Evolutionary conservation across 1,140 invertebrate genomes (phyloP).

Genomic region (Drosophila tristis): DNA sequence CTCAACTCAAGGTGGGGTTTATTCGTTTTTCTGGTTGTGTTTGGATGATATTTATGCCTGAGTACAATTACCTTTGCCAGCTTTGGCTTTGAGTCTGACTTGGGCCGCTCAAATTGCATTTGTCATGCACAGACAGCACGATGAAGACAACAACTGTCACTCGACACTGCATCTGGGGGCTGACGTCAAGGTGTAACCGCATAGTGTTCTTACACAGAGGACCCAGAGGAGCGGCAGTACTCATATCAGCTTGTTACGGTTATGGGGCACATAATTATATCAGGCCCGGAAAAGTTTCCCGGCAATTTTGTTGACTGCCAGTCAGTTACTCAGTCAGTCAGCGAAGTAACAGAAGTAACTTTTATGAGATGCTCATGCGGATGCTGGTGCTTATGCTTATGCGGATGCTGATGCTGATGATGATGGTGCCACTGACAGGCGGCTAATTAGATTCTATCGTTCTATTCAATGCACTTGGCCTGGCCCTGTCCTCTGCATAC

Average conservation of each 20-base stretch:
- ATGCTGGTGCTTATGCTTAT: slow-evolving; percentile 7
- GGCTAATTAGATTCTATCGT: slow-evolving; percentile 67
- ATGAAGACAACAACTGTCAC: slow-evolving; percentile 49
- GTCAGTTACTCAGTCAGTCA: slow-evolving; percentile 47
- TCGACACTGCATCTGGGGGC: slow-evolving; percentile 11
- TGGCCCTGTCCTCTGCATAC: slow-evolving; percentile 24
- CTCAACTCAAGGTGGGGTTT: no score
- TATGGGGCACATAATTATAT: slow-evolving; percentile 68
- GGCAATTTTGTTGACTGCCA: slow-evolving; percentile 58
- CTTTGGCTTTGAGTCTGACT: background rate
- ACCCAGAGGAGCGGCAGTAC: slow-evolving; percentile 12
- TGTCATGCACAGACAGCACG: slow-evolving; percentile 52
- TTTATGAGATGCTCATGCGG: slow-evolving; percentile 59
- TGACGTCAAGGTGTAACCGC: slow-evolving; percentile 37
- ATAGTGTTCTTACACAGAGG: slow-evolving; percentile 9
- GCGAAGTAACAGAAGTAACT: slow-evolving; percentile 37
- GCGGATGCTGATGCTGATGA: background rate
- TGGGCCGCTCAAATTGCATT: slow-evolving; percentile 58
- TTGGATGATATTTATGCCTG: background rate
- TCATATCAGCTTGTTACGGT: slow-evolving; percentile 42
- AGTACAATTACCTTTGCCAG: slow-evolving; percentile 19
- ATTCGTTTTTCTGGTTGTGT: background rate
- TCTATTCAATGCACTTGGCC: slow-evolving; percentile 38
- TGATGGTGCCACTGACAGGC: slow-evolving; percentile 42
- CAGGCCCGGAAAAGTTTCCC: slow-evolving; percentile 57